These are phyloP conservation scores for Ophion costatus DNA, from an alignment of 2,888 invertebrate species.

Conservation along the genomic window DNA sequence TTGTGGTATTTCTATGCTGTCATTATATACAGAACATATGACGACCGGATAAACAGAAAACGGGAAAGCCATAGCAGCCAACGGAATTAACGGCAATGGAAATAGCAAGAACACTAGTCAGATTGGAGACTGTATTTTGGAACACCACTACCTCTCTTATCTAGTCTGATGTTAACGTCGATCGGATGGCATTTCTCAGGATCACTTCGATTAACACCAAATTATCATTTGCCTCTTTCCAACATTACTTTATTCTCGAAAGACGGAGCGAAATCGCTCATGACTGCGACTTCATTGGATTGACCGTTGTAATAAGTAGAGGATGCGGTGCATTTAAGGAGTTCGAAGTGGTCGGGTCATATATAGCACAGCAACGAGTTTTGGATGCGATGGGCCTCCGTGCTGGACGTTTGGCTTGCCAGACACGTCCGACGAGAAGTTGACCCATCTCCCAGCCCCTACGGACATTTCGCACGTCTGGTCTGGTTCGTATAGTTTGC, in stretches of 20 bases:
- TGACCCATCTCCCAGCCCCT: conserved; percentile 60
- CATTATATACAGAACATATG: too few species aligned
- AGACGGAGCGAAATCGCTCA: background rate
- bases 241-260: background rate
- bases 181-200: background rate
- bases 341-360: conserved; percentile 67
- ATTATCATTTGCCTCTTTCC: background rate
- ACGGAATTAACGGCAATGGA: too few species aligned
- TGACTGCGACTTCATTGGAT: conserved; percentile 24
- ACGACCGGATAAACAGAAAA: too few species aligned
- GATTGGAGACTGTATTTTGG: too few species aligned
- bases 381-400: conserved; percentile 50
- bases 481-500: conserved; percentile 44
- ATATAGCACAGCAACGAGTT: conserved; percentile 46
- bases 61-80: too few species aligned
- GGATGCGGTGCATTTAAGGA: conserved; percentile 71
- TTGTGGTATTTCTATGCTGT: too few species aligned
- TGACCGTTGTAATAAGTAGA: conserved; percentile 51
- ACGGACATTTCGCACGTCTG: conserved; percentile 62
- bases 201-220: background rate
- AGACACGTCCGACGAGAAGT: conserved; percentile 78
- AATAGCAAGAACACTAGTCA: too few species aligned
- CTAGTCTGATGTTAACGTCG: too few species aligned
- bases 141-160: too few species aligned
- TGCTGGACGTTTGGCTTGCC: conserved; percentile 79